Evolutionary conservation across 2,888 invertebrate species (phyloP).

Genomic region (Luffia ferchaultella): DNA sequence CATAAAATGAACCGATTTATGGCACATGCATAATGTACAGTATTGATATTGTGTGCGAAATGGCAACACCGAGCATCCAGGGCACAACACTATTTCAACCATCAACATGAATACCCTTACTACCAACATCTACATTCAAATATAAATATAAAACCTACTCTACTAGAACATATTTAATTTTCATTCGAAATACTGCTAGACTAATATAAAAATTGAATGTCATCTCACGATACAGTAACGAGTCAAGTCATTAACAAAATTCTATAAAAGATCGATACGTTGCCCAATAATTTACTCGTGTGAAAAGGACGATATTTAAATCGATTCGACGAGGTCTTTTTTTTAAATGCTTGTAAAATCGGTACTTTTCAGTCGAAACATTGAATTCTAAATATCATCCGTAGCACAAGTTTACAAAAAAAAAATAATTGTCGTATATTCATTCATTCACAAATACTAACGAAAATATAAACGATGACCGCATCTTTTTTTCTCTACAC

Average conservation of each 20-base stretch:
- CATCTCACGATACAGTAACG: conserved; percentile 37
- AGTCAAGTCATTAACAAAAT: conserved; percentile 16
- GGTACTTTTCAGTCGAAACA: conserved; percentile 20
- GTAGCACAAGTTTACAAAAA: conserved; percentile 26
- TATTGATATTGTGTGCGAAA: conserved; percentile 22
- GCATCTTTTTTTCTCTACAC: background rate
- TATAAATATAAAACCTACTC: conserved; percentile 49
- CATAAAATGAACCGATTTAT: conserved; percentile 24
- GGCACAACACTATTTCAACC: background rate
- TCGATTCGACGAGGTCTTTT: background rate
- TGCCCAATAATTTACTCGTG: conserved; percentile 27
- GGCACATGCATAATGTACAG: conserved; percentile 48
- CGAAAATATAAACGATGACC: background rate
- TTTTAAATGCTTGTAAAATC: background rate
- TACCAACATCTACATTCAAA: conserved; percentile 21
- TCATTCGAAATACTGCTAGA: conserved; percentile 54
- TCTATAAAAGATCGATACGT: background rate
- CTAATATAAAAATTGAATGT: conserved; percentile 41
- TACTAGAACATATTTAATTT: conserved; percentile 25
- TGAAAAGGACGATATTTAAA: conserved; percentile 33
- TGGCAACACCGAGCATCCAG: background rate
- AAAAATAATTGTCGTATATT: conserved; percentile 24
- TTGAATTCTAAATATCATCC: conserved; percentile 32
- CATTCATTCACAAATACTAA: conserved; percentile 26
- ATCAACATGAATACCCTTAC: background rate